These are phyloP conservation scores for Pogoniulus pusillus DNA, from an alignment of 2,797 vertebrate species.

Conservation along the genomic window DNA sequence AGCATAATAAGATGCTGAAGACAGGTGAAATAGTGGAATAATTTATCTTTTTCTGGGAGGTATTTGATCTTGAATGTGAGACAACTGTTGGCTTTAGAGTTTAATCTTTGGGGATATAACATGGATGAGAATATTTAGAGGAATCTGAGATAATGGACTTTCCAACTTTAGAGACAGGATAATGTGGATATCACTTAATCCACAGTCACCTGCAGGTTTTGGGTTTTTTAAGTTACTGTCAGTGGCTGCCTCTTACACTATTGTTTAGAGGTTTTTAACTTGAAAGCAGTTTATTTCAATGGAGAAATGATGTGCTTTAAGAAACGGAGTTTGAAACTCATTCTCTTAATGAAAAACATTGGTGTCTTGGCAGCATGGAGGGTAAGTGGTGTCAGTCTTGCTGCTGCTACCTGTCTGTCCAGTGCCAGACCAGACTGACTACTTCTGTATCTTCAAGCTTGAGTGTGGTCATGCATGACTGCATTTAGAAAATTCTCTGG, in stretches of 20 bases:
- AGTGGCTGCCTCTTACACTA: not conserved
- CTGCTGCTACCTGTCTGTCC: not conserved
- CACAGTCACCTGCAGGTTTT: not conserved
- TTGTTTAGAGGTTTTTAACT: no score
- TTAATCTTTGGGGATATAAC: not conserved
- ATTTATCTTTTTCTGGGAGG: not conserved
- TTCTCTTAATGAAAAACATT: not conserved
- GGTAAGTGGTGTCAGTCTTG: not conserved
- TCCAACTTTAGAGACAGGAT: not conserved
- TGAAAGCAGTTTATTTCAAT: not conserved
- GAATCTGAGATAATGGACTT: not conserved
- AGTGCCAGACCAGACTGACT: not conserved
- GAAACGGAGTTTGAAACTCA: not conserved
- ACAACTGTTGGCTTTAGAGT: not conserved
- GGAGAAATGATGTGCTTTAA: not conserved
- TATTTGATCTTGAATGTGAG: not conserved
- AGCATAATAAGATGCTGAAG: not conserved
- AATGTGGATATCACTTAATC: not conserved
- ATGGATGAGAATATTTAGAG: not conserved
- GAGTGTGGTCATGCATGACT: not conserved
- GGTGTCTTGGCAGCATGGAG: not conserved
- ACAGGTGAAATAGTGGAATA: not conserved
- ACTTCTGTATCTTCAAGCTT: not conserved
- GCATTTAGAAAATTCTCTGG: not conserved
- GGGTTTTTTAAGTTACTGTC: not conserved